A percentile compares a stretch with the other conserved stretches of the same genome.
These are phyloP conservation scores for Cephus cinctus DNA, from an alignment of 1,140 invertebrate genomes.

Conservation along the genomic window DNA sequence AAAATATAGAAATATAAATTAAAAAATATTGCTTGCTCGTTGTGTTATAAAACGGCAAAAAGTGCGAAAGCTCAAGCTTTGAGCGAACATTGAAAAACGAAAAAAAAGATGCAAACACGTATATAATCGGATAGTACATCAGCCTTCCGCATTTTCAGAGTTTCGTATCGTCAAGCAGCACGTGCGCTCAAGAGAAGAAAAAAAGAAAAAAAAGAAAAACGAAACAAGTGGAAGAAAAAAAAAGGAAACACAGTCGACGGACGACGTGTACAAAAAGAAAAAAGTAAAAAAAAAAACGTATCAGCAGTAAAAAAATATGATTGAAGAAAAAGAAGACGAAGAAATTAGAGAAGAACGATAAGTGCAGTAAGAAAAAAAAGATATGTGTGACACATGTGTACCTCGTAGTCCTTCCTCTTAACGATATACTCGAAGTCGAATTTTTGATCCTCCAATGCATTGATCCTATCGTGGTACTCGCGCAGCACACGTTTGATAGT, in stretches of 20 bases:
- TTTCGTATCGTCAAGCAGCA: too few species aligned
- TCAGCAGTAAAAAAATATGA: slow-evolving; percentile 6
- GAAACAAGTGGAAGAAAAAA: too few species aligned
- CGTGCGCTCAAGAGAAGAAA: background rate
- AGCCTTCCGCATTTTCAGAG: too few species aligned
- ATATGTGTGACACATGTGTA: slow-evolving; percentile 43
- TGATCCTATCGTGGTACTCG: slow-evolving; percentile 86
- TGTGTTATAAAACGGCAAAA: slow-evolving; percentile 3
- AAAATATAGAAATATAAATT: background rate
- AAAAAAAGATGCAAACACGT: slow-evolving; percentile 1
- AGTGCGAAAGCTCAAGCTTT: slow-evolving; percentile 31
- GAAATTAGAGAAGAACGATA: background rate
- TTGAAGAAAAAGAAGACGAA: slow-evolving; percentile 10
- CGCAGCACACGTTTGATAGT: slow-evolving; percentile 78
- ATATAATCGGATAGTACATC: too few species aligned
- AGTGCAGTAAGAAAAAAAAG: slow-evolving; percentile 14
- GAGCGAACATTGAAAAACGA: slow-evolving; percentile 18
- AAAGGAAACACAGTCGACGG: slow-evolving; percentile 3
- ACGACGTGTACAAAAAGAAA: background rate
- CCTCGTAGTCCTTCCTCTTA: slow-evolving; percentile 97
- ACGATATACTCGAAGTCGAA: slow-evolving; percentile 98
- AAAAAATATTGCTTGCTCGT: background rate
- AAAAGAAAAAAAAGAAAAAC: slow-evolving; percentile 4
- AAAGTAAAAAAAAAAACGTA: slow-evolving; percentile 8
- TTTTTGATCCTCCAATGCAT: slow-evolving; percentile 88